These are phyloP conservation scores for Stratiolaelaps scimitus DNA, from an alignment of 1,140 invertebrate genomes.

Conservation along the genomic window DNA sequence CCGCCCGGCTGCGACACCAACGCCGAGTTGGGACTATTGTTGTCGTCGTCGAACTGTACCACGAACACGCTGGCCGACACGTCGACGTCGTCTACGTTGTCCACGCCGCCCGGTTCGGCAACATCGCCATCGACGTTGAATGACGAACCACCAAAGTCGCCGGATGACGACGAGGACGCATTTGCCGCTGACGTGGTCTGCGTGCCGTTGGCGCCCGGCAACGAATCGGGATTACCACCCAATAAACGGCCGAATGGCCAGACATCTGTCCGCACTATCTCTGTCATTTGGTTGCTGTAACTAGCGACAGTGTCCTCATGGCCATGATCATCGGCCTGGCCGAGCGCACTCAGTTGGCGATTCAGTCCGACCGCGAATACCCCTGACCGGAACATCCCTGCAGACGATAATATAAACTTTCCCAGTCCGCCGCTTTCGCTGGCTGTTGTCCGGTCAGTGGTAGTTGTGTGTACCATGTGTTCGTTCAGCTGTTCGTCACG, in stretches of 20 bases:
- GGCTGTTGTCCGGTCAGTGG: too few species aligned
- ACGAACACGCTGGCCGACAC: constrained; percentile 27
- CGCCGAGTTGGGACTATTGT: constrained; percentile 28
- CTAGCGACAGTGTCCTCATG: neutral
- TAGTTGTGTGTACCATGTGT: too few species aligned
- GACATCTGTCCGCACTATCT: neutral
- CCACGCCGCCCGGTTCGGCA: neutral
- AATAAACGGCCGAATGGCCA: constrained; percentile 20
- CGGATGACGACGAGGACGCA: constrained; percentile 13
- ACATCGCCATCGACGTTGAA: constrained; percentile 27
- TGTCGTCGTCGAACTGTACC: constrained; percentile 26
- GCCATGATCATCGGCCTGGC: neutral
- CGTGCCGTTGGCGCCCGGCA: constrained; percentile 12
- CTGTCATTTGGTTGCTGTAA: neutral
- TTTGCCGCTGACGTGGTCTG: constrained; percentile 22
- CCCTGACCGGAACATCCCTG: too few species aligned
- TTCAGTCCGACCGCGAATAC: too few species aligned
- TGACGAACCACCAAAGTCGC: constrained; percentile 22
- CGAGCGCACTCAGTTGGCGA: neutral
- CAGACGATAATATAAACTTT: too few species aligned
- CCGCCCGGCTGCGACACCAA: constrained; percentile 7
- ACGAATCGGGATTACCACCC: constrained; percentile 24
- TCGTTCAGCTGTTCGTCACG: neutral
- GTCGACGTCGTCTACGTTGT: constrained; percentile 11
- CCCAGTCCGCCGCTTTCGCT: too few species aligned